A percentile compares a stretch with the other conserved stretches of the same genome.
Evolutionary conservation across 2,888 invertebrate species (phyloP).

Genomic region (Gerris lacustris): DNA sequence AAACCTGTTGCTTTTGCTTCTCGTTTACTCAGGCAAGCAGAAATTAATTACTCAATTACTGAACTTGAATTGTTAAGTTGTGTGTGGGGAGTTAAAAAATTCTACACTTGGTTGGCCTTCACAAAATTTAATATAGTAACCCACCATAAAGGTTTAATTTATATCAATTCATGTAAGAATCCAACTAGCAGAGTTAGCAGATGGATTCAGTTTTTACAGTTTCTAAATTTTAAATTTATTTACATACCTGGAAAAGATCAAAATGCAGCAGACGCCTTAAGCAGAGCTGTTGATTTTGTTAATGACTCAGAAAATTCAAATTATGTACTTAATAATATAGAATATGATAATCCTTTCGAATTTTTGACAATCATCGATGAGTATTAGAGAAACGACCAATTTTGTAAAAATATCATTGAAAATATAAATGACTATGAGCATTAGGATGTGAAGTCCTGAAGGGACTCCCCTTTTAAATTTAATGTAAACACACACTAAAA

Average conservation of each 20-base stretch:
- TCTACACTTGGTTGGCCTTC: not conserved
- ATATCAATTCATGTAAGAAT: constrained; percentile 3
- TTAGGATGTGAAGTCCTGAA: too few species aligned
- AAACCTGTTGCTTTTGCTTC: not conserved
- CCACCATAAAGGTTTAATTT: not conserved
- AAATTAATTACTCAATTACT: not conserved
- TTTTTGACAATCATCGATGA: not conserved
- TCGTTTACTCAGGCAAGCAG: not conserved
- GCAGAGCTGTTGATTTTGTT: not conserved
- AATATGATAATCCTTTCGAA: not conserved
- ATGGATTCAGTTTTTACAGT: constrained; percentile 6
- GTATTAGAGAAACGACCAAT: not conserved
- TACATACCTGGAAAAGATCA: not conserved
- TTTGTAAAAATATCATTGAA: not conserved
- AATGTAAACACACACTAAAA: too few species aligned
- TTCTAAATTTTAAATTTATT: not conserved
- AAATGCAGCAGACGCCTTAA: not conserved
- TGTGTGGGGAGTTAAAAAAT: not conserved
- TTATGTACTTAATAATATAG: not conserved
- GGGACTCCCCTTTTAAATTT: too few species aligned
- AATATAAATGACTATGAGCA: not conserved
- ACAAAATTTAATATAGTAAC: not conserved
- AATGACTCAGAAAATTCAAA: not conserved
- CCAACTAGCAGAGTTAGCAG: not conserved
- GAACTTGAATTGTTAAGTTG: constrained; percentile 6